Conservation (phyloP, 2,888 invertebrate species). For the Andrena chrysosceles region DNA sequence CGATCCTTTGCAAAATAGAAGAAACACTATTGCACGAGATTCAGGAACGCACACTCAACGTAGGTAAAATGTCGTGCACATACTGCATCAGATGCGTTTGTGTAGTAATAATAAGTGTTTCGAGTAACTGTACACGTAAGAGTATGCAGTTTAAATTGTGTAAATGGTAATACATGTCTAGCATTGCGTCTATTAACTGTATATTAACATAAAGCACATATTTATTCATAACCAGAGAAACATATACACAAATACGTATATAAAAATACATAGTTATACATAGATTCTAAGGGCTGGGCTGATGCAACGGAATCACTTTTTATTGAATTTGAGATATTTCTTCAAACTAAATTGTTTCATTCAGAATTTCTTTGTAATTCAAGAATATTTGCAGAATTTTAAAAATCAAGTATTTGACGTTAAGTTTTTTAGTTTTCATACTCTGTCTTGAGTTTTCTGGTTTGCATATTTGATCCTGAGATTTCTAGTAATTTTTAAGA, state of each 20-base stretch:
- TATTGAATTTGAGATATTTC: neutral
- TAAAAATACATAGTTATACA: slow-evolving; percentile 12
- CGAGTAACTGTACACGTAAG: slow-evolving; percentile 42
- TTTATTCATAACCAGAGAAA: slow-evolving; percentile 43
- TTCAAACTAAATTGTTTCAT: neutral
- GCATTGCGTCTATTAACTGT: slow-evolving; percentile 38
- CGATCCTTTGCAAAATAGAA: slow-evolving; percentile 19
- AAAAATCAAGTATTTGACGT: too few relatives aligned
- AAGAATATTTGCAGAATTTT: too few relatives aligned
- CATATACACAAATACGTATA: slow-evolving; percentile 35
- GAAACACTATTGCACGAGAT: slow-evolving; percentile 62
- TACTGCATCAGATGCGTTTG: slow-evolving; percentile 70
- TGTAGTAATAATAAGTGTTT: slow-evolving; percentile 44
- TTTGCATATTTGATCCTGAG: neutral
- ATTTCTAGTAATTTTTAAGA: neutral
- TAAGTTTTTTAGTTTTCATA: too few relatives aligned
- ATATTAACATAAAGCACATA: slow-evolving; percentile 15
- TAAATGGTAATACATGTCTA: slow-evolving; percentile 40
- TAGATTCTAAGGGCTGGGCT: slow-evolving; percentile 24
- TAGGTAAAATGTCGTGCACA: slow-evolving; percentile 47
- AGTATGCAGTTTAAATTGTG: slow-evolving; percentile 12
- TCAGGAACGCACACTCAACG: slow-evolving; percentile 63
- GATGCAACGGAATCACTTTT: neutral
- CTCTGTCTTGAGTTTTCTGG: too few relatives aligned
- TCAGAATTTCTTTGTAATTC: too few relatives aligned